These are phyloP conservation scores for Eupsilia transversa DNA, from an alignment of 2,888 invertebrate species.

Conservation along the genomic window DNA sequence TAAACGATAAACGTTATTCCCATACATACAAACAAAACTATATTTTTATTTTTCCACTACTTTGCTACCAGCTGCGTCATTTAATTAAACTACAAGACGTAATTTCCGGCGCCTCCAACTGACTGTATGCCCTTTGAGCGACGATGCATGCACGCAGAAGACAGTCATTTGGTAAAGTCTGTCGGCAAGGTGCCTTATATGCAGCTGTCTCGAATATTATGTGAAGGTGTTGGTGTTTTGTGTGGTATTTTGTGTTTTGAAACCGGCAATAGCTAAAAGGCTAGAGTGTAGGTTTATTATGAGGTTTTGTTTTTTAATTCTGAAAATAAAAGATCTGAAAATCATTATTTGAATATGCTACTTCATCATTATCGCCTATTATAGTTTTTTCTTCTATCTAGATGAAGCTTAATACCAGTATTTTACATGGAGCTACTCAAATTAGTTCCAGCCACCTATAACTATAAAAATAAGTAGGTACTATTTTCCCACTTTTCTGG, in stretches of 20 bases:
- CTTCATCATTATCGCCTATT: too few relatives aligned
- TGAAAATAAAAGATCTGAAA: too few relatives aligned
- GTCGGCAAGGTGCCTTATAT: background rate
- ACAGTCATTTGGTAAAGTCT: constrained; percentile 11
- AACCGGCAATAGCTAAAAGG: background rate
- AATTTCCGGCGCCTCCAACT: constrained; percentile 38
- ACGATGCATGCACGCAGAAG: constrained; percentile 8
- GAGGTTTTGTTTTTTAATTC: background rate
- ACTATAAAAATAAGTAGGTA: too few relatives aligned
- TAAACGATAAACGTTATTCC: too few relatives aligned
- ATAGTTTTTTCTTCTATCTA: too few relatives aligned
- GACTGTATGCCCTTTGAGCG: constrained; percentile 26
- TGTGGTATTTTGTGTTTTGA: background rate
- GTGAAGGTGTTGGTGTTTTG: background rate
- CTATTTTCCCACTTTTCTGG: background rate
- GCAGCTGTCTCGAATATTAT: background rate
- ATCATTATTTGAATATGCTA: too few relatives aligned
- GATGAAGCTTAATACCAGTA: too few relatives aligned
- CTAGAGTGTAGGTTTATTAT: too few relatives aligned
- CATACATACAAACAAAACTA: background rate
- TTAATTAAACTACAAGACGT: constrained; percentile 32
- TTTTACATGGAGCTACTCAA: too few relatives aligned
- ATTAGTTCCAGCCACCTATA: too few relatives aligned
- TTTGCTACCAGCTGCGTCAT: background rate
- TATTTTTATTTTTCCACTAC: background rate